Evolutionary conservation across 2,888 invertebrate species (phyloP).

Genomic region (Frankliniella fusca): DNA sequence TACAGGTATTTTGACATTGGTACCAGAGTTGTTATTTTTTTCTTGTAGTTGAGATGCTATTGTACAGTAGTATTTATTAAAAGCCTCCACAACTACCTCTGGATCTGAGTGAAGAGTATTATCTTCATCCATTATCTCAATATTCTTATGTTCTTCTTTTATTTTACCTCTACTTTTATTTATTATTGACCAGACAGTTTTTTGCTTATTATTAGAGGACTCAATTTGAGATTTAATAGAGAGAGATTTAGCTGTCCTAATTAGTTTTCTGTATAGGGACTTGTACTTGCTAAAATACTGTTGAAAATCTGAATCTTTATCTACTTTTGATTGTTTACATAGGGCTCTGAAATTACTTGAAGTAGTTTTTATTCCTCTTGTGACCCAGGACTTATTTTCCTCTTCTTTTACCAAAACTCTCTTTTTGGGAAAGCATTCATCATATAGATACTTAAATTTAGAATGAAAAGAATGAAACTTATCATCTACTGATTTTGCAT

Average conservation of each 20-base stretch:
- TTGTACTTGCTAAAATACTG: constrained; percentile 27
- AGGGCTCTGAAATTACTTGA: background rate
- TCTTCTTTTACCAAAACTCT: no score
- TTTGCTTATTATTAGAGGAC: background rate
- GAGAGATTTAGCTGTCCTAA: background rate
- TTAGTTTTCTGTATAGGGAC: constrained; percentile 14
- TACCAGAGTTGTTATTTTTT: constrained; percentile 3
- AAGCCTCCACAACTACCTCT: background rate
- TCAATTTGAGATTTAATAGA: background rate
- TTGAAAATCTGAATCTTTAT: background rate
- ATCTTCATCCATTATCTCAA: constrained; percentile 19
- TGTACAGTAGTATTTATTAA: constrained; percentile 27
- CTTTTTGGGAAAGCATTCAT: no score
- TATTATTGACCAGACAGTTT: constrained; percentile 27
- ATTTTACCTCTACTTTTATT: constrained; percentile 11
- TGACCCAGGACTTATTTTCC: constrained; percentile 11
- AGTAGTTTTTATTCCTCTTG: constrained; percentile 27
- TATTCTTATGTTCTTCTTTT: background rate
- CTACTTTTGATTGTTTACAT: background rate
- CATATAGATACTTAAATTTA: no score
- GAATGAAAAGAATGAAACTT: no score
- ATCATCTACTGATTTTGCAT: no score
- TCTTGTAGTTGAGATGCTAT: background rate
- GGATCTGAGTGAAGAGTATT: background rate
- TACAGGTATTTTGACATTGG: background rate